Evolutionary conservation across 1,140 invertebrate species (phyloP).

Genomic region (Araneus ventricosus): DNA sequence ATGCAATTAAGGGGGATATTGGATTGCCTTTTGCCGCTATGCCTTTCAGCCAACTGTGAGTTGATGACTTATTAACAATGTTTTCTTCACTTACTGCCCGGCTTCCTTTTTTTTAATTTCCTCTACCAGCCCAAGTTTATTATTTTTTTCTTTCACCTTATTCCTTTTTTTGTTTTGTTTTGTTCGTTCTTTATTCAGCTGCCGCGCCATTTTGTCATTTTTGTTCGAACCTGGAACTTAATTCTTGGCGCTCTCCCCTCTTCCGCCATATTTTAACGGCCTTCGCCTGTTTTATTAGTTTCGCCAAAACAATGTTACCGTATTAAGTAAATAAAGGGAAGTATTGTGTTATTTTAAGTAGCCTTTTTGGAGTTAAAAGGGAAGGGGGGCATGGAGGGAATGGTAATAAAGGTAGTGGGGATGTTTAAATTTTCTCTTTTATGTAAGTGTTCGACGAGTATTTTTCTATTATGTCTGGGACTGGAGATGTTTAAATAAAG

Average conservation of each 20-base stretch:
- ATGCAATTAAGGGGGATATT: conserved; percentile 69
- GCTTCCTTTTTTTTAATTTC: not conserved
- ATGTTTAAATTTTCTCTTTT: not conserved
- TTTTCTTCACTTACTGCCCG: conserved; percentile 12
- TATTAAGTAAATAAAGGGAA: conserved; percentile 54
- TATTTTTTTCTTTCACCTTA: not conserved
- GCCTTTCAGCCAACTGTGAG: conserved; percentile 34
- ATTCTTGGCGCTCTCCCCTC: not conserved
- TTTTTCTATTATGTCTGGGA: not conserved
- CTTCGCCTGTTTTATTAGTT: not conserved
- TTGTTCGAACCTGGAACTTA: not conserved
- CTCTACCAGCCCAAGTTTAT: not conserved
- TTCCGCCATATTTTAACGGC: not conserved
- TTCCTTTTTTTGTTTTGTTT: not conserved
- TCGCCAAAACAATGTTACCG: conserved; percentile 47
- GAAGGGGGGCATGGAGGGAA: not conserved
- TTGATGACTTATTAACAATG: conserved; percentile 69
- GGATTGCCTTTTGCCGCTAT: conserved; percentile 52
- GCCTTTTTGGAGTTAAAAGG: not conserved
- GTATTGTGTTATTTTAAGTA: conserved; percentile 59
- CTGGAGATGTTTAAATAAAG: not conserved
- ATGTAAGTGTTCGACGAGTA: not conserved
- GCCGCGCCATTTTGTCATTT: not conserved
- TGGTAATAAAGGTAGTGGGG: not conserved
- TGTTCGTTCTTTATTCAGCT: not conserved